Conservation (phyloP, 2,888 invertebrate species). For the Stenchaetothrips biformis region DNA sequence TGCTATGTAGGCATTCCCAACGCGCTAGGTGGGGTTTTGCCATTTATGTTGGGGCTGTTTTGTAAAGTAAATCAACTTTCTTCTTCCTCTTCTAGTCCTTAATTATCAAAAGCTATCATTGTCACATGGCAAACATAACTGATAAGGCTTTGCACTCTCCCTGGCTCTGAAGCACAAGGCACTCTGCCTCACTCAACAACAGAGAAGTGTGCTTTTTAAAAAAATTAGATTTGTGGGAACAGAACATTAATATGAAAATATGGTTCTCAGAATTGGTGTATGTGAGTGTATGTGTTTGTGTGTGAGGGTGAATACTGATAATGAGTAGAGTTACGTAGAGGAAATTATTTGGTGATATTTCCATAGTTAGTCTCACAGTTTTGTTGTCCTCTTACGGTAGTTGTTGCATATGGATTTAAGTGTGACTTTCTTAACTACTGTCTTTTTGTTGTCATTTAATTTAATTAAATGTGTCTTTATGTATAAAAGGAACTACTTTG, state of each 20-base stretch:
- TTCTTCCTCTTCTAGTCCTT: not conserved
- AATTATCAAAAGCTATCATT: not conserved
- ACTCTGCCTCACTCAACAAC: not conserved
- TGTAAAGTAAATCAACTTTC: not conserved
- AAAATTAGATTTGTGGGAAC: not conserved
- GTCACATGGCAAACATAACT: not conserved
- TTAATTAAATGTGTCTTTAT: too few species aligned
- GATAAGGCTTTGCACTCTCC: not conserved
- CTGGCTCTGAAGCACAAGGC: not conserved
- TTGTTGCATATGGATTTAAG: not conserved
- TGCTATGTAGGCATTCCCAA: not conserved
- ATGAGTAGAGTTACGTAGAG: not conserved
- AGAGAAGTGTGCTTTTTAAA: not conserved
- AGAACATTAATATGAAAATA: not conserved
- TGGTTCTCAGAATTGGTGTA: too few species aligned
- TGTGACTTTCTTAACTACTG: constrained; percentile 4
- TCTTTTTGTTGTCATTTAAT: not conserved
- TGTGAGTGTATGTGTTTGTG: not conserved
- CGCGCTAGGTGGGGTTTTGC: too few species aligned
- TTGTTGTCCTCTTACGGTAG: not conserved
- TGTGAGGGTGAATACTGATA: not conserved
- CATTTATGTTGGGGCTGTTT: not conserved
- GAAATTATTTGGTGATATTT: not conserved
- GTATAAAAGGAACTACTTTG: too few species aligned
- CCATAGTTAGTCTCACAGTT: not conserved